Evolutionary conservation across 2,113 vertebrate genomes (phyloP), one percentile per base, ranked within the genome.

Genomic region (Phylloscopus whistleri): DNA sequence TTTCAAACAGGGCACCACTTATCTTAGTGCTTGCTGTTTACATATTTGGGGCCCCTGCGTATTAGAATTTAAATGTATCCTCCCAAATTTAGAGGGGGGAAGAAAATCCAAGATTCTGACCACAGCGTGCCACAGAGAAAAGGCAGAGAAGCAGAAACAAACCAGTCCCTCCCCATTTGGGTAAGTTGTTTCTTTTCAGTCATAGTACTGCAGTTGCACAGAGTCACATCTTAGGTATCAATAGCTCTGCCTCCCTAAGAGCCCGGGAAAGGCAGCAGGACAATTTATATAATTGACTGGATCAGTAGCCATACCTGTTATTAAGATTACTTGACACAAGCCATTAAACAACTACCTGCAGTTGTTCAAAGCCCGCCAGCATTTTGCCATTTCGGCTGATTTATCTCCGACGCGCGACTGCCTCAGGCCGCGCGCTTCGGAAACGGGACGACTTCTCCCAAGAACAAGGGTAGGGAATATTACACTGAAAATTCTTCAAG

Each of bases 281-380:
- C 83, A 76, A 89, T 94, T 93, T 78, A 59, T 89, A 21, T 90
- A 93, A 96, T 43, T 90, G 76, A 74, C 62, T 84, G 90, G 53
- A 90, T 73, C 85, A 70, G 92, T 27, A 88, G 60, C 76, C 89
- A 90, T 75, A 93, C 88, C 85, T 84, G 92, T 96, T 93, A 88
- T 95, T 96, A 95, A 87, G 79, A 84, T 92, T 84, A 88, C 85
- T 88, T 68, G 88, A 93, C 90, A 92, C 16, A 83, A 69, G 84
- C 2, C 1, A 91, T 94, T 95, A 77, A 96, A 93, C 85, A 84
- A 67, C 88, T 93, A 86, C 93, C 69, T 96, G 88, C 92, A 84
- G 69, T 81, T 92, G 79, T 70, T 94, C 73, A 31, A 53, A 58
- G 14, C 23, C 86, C 0, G 2, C 28, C 88, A 92, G 66, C 23